Percentiles rank a stretch among this genome's conserved stretches.
phyloP scores from a whole-genome alignment of 2,113 vertebrate genomes.

The Passer domesticus region DNA sequence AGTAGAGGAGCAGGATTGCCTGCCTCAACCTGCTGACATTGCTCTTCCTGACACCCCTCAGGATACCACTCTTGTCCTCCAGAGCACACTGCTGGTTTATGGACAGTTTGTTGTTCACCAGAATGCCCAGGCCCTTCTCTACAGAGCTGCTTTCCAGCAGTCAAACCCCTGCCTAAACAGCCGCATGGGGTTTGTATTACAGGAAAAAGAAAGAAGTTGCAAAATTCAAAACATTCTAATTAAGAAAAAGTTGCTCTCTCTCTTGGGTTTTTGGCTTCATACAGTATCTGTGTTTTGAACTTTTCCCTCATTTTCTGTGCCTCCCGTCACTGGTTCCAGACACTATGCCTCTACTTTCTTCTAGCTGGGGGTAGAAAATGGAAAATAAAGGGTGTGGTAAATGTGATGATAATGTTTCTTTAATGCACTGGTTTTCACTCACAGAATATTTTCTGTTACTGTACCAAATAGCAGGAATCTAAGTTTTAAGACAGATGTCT shows the following conservation, averaged over 20 bases:
- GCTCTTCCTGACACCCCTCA: neutral
- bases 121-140: neutral
- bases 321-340: neutral
- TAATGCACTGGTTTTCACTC: neutral
- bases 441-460: neutral
- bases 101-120: neutral
- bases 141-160: neutral
- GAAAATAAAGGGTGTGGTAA: neutral
- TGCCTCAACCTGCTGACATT: neutral
- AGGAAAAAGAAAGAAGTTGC: neutral
- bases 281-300: neutral
- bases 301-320: neutral
- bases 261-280: accelerated
- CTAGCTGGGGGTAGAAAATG: neutral
- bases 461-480: neutral
- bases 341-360: neutral
- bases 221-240: neutral
- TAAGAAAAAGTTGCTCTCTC: neutral
- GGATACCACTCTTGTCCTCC: neutral
- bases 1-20: neutral
- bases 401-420: neutral
- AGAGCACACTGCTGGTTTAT: neutral
- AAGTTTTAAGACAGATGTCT: neutral
- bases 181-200: neutral
- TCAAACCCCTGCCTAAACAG: neutral